Base-by-base conservation (phyloP, 2,113 vertebrate species). In the Leucoraja erinaceus region DNA sequence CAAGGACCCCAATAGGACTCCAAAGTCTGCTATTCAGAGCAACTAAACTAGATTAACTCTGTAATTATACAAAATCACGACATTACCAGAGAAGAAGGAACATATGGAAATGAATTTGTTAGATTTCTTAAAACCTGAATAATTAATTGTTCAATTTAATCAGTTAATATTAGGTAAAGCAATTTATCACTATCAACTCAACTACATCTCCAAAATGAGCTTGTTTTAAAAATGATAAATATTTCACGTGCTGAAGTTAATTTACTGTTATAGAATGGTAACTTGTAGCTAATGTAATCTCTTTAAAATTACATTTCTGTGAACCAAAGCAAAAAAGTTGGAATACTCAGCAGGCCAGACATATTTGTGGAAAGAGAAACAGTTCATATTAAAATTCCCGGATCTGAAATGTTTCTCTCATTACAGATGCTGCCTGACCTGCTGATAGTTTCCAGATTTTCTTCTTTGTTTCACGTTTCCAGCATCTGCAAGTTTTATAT, bases 61-160 rank as follows among this genome's bases (percentile, higher is more conserved):
- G 59, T 66, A 88, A 88, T 88, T 66, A 88, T 31, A 88, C 12
- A 61, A n/a, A 77, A 77, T 77, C n/a, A 33, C 14, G 75, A 18
- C 83, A 66, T 63, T 63, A 61, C 28, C 56, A 61, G 81, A 88
- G 66, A 68, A 70, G 68, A 91, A 5, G 38, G 33, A 91, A 54
- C 11, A 22, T 25, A 16, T 54, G 33, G 25, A 72, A 91, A n/a
- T 16, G 90, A 91, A 38, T 10, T 72, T 4, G 18, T 91, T 91
- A 72, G 33, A 68, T 72, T 54, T 72, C 90, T 12, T 47, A 47
- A 72, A 91, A 72, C 68, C 33, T 91, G 68, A 91, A 91, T 91
- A 72, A 72, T 91, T 72, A 72, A 74, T 72, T 54, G 68, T 91
- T 91, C 66, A 91, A 63, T 91, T 91, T 72, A 91, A 91, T 91